Conservation (phyloP, 1,140 invertebrate species). For the Trissolcus basalis region DNA sequence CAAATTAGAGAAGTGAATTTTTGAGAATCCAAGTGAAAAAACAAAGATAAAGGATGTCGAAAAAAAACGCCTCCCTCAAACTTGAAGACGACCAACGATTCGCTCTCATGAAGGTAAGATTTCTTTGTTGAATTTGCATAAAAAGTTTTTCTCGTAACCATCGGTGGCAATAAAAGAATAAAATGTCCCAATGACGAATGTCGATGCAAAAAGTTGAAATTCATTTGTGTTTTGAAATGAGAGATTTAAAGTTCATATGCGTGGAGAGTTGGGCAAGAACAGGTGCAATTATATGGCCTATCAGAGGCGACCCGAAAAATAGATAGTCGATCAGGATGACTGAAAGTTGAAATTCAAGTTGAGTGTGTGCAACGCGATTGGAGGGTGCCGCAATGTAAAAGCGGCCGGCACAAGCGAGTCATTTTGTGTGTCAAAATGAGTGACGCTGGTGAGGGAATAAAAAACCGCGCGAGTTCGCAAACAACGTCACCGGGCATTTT, state of each 20-base stretch:
- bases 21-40: no score
- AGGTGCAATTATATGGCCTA: background rate
- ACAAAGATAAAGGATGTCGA: slow-evolving; percentile 7
- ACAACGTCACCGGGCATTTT: slow-evolving; percentile 19
- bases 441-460: background rate
- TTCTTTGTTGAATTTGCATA: background rate
- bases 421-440: slow-evolving; percentile 10
- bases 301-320: background rate
- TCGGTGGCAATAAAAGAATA: background rate
- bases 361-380: background rate
- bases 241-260: background rate
- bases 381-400: background rate
- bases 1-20: no score
- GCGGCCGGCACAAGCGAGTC: background rate
- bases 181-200: no score
- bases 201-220: background rate
- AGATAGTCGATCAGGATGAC: background rate
- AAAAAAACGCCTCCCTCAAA: slow-evolving; percentile 12
- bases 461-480: slow-evolving; percentile 12
- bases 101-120: slow-evolving; percentile 43
- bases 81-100: slow-evolving; percentile 49
- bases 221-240: no score
- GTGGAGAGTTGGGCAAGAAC: background rate
- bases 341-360: slow-evolving; percentile 8
- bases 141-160: background rate